Evolutionary conservation across 1,140 invertebrate genomes (phyloP).

Genomic region (Brachionus sp.): DNA sequence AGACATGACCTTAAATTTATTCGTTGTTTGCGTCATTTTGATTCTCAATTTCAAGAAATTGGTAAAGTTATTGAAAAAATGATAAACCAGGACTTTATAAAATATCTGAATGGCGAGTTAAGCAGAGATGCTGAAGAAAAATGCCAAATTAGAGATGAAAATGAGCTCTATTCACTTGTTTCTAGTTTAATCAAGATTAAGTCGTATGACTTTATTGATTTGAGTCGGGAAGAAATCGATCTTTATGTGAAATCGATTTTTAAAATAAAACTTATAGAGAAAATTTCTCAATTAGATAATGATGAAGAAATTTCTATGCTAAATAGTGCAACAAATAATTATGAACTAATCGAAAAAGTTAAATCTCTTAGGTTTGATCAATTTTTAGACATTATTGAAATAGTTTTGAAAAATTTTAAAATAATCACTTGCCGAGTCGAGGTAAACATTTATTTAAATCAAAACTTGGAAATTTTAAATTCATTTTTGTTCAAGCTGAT

Average conservation of each 20-base stretch:
- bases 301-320: constrained; percentile 51
- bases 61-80: constrained; percentile 92
- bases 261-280: constrained; percentile 60
- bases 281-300: constrained; percentile 58
- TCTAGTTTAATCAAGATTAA: constrained; percentile 54
- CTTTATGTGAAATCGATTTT: background rate
- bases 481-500: background rate
- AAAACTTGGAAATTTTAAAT: background rate
- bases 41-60: constrained; percentile 92
- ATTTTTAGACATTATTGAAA: constrained; percentile 73
- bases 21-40: constrained; percentile 88
- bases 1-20: constrained; percentile 74
- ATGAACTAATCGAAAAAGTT: constrained; percentile 67
- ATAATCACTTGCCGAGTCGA: constrained; percentile 66
- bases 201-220: constrained; percentile 52
- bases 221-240: constrained; percentile 50
- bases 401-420: constrained; percentile 70
- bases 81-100: constrained; percentile 88
- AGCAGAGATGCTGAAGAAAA: constrained; percentile 64
- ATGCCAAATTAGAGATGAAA: constrained; percentile 60
- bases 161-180: constrained; percentile 53
- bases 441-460: constrained; percentile 57
- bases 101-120: constrained; percentile 82
- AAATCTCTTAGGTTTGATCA: constrained; percentile 68
- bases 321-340: constrained; percentile 49